These are phyloP conservation scores for Crocodylus rhombifer DNA, from an alignment of 2,797 vertebrate species.

Conservation along the genomic window DNA sequence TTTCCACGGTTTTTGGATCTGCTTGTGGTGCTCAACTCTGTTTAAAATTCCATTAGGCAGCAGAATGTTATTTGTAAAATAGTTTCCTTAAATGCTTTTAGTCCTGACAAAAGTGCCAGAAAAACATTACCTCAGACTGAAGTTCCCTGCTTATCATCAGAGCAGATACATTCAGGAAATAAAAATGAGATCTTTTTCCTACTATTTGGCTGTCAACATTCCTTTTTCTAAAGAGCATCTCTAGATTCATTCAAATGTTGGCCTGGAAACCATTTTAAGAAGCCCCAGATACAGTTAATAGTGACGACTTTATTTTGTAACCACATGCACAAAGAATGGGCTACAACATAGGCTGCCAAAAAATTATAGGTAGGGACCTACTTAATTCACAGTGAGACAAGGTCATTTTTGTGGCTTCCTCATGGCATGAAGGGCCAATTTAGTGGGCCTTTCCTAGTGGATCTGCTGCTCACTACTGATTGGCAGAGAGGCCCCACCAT, in stretches of 20 bases:
- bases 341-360: not conserved
- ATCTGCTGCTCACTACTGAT: too few species aligned
- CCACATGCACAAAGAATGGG: not conserved
- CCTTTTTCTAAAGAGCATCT: not conserved
- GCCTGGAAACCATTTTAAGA: fast-evolving
- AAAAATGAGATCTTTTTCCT: not conserved
- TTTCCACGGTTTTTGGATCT: not conserved
- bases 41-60: conserved; percentile 3
- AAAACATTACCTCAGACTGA: not conserved
- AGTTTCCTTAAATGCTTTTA: not conserved
- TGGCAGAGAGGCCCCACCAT: too few species aligned
- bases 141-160: not conserved
- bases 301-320: not conserved
- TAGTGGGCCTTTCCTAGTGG: too few species aligned
- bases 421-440: too few species aligned
- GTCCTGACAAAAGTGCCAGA: not conserved
- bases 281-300: not conserved
- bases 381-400: too few species aligned
- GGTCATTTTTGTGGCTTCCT: too few species aligned
- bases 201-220: not conserved
- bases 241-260: not conserved
- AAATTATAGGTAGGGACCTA: not conserved
- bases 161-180: not conserved
- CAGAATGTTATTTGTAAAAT: not conserved
- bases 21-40: fast-evolving